A percentile compares a stretch with the other conserved stretches of the same genome.
Evolutionary conservation across 37 sponge, comb jelly and placozoan genomes (phyloP).

Genomic region (Halichondria panicea): DNA sequence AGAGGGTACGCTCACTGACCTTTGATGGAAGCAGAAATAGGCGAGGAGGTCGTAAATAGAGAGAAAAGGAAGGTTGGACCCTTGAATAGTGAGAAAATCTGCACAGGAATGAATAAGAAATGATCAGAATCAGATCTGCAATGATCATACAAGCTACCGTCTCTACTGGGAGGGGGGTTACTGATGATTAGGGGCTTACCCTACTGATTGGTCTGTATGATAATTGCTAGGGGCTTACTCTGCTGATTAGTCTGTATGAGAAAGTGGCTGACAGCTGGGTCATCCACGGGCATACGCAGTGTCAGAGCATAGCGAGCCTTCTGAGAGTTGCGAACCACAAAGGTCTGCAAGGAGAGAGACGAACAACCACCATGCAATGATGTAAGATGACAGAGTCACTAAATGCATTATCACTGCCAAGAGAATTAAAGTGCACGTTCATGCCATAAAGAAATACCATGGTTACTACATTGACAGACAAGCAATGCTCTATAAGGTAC

Average conservation of each 20-base stretch:
- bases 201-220: background rate
- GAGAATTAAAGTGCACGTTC: too few species aligned
- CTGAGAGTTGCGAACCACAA: constrained; percentile 71
- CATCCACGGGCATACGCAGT: constrained; percentile 44
- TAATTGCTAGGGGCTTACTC: constrained; percentile 13
- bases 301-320: constrained; percentile 72
- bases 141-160: background rate
- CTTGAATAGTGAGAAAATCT: constrained; percentile 72
- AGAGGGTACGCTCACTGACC: constrained; percentile 48
- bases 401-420: background rate
- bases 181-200: background rate
- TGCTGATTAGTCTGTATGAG: constrained; percentile 58
- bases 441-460: too few species aligned
- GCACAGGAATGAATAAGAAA: background rate
- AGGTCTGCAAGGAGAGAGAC: constrained; percentile 53
- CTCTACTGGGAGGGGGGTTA: background rate
- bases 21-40: constrained; percentile 83
- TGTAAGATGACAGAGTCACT: background rate
- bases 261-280: constrained; percentile 74
- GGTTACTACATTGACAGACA: too few species aligned
- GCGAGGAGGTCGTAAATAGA: constrained; percentile 75
- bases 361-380: background rate
- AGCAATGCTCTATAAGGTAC: too few species aligned
- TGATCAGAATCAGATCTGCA: background rate
- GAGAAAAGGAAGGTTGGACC: constrained; percentile 80